Evolutionary conservation across 2,113 vertebrate genomes (phyloP).

Genomic region (Acrocephalus arundinaceus): DNA sequence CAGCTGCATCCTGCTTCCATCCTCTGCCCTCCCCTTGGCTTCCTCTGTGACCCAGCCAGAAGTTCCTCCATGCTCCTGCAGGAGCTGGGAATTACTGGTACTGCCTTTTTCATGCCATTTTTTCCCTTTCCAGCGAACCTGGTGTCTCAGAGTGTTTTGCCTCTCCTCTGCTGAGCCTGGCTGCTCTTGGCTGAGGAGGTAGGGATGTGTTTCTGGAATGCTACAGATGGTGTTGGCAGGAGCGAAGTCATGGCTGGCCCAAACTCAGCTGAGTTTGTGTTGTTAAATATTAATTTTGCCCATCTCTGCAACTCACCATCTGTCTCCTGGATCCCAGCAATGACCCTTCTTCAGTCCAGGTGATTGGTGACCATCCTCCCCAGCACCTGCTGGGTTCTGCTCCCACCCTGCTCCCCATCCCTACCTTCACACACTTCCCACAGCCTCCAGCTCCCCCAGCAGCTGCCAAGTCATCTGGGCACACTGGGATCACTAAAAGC

Average conservation of each 20-base stretch:
- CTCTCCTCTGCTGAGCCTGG: neutral
- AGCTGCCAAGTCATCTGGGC: neutral
- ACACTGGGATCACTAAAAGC: neutral
- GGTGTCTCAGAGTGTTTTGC: neutral
- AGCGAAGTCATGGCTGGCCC: neutral
- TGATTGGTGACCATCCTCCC: neutral
- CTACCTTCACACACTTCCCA: neutral
- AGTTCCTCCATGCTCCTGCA: neutral
- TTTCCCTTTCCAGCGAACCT: neutral
- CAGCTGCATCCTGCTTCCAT: neutral
- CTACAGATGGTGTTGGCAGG: constrained; percentile 20
- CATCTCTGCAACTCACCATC: neutral
- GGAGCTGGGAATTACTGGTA: neutral
- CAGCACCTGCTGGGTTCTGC: neutral
- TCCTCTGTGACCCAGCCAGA: neutral
- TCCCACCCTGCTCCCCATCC: neutral
- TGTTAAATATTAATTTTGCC: constrained; percentile 21
- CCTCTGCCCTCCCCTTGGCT: neutral
- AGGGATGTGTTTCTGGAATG: neutral
- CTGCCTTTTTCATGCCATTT: neutral
- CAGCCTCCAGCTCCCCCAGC: neutral
- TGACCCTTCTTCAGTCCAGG: neutral
- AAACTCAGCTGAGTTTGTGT: neutral
- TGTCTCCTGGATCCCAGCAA: neutral
- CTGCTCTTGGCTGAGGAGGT: neutral